A percentile compares a stretch with the other conserved stretches of the same genome.
phyloP scores from a whole-genome alignment of 2,888 invertebrate genomes.

The Aporophyla lueneburgensis region DNA sequence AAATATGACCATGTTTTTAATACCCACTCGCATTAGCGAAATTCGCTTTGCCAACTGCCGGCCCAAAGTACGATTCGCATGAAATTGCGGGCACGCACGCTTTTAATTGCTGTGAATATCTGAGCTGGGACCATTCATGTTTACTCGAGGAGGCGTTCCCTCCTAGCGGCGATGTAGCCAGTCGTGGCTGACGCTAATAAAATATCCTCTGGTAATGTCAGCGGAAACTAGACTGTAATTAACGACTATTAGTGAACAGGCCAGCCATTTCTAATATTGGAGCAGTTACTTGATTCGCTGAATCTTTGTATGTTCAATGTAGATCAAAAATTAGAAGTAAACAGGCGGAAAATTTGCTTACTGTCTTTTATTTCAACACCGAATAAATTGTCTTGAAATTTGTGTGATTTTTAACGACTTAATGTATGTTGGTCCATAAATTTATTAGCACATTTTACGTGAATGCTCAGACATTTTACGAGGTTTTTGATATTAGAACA shows the following conservation, averaged over 20 bases:
- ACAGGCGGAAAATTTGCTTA: constrained; percentile 56
- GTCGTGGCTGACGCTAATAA: constrained; percentile 46
- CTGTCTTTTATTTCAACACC: constrained; percentile 68
- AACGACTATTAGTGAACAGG: constrained; percentile 50
- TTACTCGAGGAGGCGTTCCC: constrained; percentile 51
- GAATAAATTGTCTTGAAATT: constrained; percentile 77
- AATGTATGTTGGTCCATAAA: constrained; percentile 81
- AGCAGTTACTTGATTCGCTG: constrained; percentile 15
- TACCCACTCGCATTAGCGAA: constrained; percentile 67
- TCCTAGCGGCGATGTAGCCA: constrained; percentile 37
- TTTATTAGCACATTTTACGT: constrained; percentile 84
- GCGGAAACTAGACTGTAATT: constrained; percentile 54
- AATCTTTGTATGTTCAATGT: constrained; percentile 40
- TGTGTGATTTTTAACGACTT: constrained; percentile 82
- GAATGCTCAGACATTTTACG: constrained; percentile 86
- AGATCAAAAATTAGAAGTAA: constrained; percentile 50
- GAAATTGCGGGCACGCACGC: constrained; percentile 59
- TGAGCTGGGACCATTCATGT: constrained; percentile 53
- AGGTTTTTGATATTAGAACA: constrained; percentile 84
- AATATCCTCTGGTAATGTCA: constrained; percentile 50
- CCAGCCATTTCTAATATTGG: constrained; percentile 35
- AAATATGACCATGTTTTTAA: constrained; percentile 70
- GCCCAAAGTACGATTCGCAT: constrained; percentile 54
- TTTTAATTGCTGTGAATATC: constrained; percentile 59
- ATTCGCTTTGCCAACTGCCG: constrained; percentile 61